Percentiles rank a stretch among this genome's conserved stretches.
Conservation (phyloP, 2,888 invertebrate species). For the Drosophila flavopinicola region DNA sequence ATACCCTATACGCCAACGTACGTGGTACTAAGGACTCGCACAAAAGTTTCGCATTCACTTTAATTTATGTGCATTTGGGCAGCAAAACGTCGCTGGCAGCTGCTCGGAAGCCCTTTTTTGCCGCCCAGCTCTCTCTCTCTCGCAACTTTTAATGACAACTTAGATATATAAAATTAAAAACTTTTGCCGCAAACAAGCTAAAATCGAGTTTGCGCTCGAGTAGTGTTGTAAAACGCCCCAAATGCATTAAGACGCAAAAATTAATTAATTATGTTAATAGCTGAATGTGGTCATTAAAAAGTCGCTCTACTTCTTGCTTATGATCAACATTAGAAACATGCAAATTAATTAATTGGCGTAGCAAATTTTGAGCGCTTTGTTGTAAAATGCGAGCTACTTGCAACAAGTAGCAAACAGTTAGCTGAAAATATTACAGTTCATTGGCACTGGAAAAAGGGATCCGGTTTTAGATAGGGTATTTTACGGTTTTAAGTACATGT, state of each 20-base stretch:
- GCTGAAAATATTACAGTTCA: conserved; percentile 19
- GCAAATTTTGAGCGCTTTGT: neutral
- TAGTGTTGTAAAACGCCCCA: conserved; percentile 4
- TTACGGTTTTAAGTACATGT: no score
- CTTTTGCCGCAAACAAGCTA: conserved; percentile 29
- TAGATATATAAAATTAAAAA: conserved; percentile 24
- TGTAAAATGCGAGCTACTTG: conserved; percentile 24
- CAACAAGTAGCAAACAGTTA: conserved; percentile 36
- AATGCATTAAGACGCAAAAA: conserved; percentile 36
- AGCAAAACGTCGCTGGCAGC: conserved; percentile 23
- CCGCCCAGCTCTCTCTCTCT: neutral
- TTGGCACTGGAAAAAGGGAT: no score
- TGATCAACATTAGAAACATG: conserved; percentile 31
- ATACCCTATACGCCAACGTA: conserved; percentile 5
- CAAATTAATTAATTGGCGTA: conserved; percentile 46
- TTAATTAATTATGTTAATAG: conserved; percentile 55
- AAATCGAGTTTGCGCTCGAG: conserved; percentile 10
- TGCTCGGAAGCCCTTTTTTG: conserved; percentile 25
- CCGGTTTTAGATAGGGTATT: no score
- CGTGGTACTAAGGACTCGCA: neutral
- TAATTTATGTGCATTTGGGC: conserved; percentile 46
- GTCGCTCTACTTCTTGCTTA: conserved; percentile 11
- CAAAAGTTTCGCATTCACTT: conserved; percentile 36
- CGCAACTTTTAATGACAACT: conserved; percentile 46
- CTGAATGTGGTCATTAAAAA: conserved; percentile 24